phyloP scores from a whole-genome alignment of 2,888 invertebrate genomes.

The Chymomyza fuscimana region DNA sequence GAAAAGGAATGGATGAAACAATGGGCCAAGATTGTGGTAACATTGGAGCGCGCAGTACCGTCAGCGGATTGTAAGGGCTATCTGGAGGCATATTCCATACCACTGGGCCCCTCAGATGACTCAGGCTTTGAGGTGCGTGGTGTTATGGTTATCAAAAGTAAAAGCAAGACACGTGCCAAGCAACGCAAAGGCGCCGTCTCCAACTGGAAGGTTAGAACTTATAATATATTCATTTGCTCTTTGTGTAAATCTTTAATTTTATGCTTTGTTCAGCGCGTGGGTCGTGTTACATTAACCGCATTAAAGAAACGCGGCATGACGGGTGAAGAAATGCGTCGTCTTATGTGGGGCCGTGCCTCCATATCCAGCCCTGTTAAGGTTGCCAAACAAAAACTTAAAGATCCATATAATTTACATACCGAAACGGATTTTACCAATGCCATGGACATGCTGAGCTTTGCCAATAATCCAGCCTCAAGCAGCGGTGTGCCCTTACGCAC shows the following conservation, averaged over 20 bases:
- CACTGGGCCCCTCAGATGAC: slow-evolving; percentile 90
- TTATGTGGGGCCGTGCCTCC: slow-evolving; percentile 95
- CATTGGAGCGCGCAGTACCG: slow-evolving; percentile 95
- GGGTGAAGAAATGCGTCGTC: slow-evolving; percentile 90
- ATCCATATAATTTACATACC: slow-evolving; percentile 77
- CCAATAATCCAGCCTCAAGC: slow-evolving; percentile 82
- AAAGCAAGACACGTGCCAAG: slow-evolving; percentile 96
- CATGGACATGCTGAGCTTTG: slow-evolving; percentile 91
- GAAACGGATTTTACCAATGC: slow-evolving; percentile 84
- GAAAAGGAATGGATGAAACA: slow-evolving; percentile 99
- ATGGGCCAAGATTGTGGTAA: slow-evolving; percentile 99
- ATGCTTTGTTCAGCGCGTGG: slow-evolving; percentile 83
- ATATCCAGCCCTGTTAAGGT: slow-evolving; percentile 91
- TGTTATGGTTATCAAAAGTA: slow-evolving; percentile 98
- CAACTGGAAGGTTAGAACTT: slow-evolving; percentile 93
- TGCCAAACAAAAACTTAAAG: slow-evolving; percentile 81
- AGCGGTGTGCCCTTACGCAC: slow-evolving; percentile 47
- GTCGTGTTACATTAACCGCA: slow-evolving; percentile 91
- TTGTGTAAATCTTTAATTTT: background rate
- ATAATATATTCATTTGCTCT: background rate
- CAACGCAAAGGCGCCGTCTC: slow-evolving; percentile 96
- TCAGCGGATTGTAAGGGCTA: slow-evolving; percentile 94
- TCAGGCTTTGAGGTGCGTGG: slow-evolving; percentile 93
- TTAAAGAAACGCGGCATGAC: slow-evolving; percentile 90
- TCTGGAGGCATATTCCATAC: slow-evolving; percentile 96